Base-by-base conservation (phyloP, 2,797 vertebrate species). In the Ptychobarbus kaznakovi region DNA sequence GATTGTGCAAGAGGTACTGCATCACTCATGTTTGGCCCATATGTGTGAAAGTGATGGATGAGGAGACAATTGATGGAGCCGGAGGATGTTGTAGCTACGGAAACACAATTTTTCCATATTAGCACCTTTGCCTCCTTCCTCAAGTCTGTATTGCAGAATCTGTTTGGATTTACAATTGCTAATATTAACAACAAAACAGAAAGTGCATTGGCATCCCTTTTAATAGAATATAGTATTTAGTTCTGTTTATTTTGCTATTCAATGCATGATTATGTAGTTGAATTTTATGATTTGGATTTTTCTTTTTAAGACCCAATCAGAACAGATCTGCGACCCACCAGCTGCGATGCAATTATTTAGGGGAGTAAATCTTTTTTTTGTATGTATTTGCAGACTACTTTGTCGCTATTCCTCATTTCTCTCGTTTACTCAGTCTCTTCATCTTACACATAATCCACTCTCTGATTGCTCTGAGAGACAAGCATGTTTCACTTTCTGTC, bases 41-140 rank as follows among this genome's bases (percentile, higher is more conserved):
- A 40, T 70, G 85, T 77, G 65, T 82, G 70, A 86, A 86, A 68
- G 44, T 86, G 63, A 86, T 20, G 51, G 42, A 86, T 69, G 40
- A 68, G 56, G 22, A 66, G 32, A 25, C 44, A 35, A 53, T 63
- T 82, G 49, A 78, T 46, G 16, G 3, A 13, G 68, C 49, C 8
- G 25, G 68, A 81, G 84, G 84, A 82, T 80, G 61, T 40, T 61
- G 80, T 77, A 25, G n/a, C 61, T 79, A 76, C 38, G n/a, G 79
- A 75, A 81, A 82, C 9, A 18, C n/a, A 61, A 16, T 61, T 85
- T 73, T 65, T 22, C 56, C 42, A 51, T 75, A 65, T 63, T 63
- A 22, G 42, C 49, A 56, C 56, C 63, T 44, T 12, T 35, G 56
- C 56, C 32, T 46, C 2, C 44, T 40, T 72, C 56, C 76, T 18